Evolutionary conservation across 2,797 vertebrate genomes (phyloP).

Genomic region (Acanthis flammea): DNA sequence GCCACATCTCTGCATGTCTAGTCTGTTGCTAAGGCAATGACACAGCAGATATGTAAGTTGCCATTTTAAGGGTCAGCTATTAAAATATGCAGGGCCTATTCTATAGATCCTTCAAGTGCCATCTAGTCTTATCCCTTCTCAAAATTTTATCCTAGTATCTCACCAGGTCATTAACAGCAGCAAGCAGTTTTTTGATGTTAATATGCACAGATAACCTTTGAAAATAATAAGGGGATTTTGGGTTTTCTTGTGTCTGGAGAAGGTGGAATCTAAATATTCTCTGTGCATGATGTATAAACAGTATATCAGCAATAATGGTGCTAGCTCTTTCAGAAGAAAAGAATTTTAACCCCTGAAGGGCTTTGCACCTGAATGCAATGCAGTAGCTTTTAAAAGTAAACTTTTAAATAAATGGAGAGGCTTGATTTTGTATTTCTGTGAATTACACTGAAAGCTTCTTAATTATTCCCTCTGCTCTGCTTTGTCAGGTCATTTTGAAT

Average conservation of each 20-base stretch:
- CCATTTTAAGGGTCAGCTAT: constrained; percentile 51
- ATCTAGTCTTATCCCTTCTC: background rate
- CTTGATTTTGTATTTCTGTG: background rate
- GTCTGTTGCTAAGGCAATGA: constrained; percentile 42
- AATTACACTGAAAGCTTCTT: background rate
- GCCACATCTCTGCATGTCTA: background rate
- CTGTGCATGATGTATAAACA: background rate
- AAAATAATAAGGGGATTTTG: background rate
- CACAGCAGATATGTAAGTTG: constrained; percentile 53
- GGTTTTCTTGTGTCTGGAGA: background rate
- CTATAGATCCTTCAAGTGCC: background rate
- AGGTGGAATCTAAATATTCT: background rate
- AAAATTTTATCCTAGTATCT: background rate
- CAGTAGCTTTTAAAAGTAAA: background rate
- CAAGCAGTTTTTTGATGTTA: background rate
- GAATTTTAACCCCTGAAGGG: background rate
- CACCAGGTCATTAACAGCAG: background rate
- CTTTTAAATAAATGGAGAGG: background rate
- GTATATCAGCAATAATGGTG: background rate
- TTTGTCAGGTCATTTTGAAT: background rate
- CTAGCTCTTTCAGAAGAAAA: background rate
- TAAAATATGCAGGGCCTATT: background rate
- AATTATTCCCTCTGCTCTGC: background rate
- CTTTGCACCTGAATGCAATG: background rate
- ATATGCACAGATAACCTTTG: background rate